phyloP scores from a whole-genome alignment of 1,140 invertebrate genomes.

The Alviniconcha marisindica region DNA sequence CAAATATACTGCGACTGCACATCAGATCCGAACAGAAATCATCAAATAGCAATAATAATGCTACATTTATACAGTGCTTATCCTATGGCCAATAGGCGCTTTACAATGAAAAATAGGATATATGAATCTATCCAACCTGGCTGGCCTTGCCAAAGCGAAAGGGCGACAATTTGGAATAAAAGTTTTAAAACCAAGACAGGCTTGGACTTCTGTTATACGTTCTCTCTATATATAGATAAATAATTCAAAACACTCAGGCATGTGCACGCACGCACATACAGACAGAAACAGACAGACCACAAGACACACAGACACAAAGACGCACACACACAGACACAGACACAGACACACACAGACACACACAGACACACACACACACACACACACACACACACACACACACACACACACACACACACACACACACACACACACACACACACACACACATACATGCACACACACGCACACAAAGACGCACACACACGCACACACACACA shows the following conservation, averaged over 20 bases:
- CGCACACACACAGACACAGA: too few species aligned
- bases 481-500: conserved; percentile 15
- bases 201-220: not conserved
- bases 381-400: conserved; percentile 3
- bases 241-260: not conserved
- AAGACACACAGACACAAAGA: conserved; percentile 14
- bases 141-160: not conserved
- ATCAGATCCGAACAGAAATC: too few species aligned
- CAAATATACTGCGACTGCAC: too few species aligned
- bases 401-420: conserved; percentile 29
- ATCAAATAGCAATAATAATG: too few species aligned
- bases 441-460: conserved; percentile 4
- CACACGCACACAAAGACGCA: conserved; percentile 1
- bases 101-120: not conserved
- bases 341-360: conserved; percentile 22
- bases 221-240: not conserved
- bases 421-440: conserved; percentile 34
- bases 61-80: too few species aligned
- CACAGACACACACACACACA: conserved; percentile 21
- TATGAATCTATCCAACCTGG: not conserved
- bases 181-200: not conserved
- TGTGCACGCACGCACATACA: not conserved
- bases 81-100: too few species aligned
- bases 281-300: not conserved
- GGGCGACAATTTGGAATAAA: not conserved